Base-by-base conservation (phyloP, 1,140 invertebrate genomes). In the Orchesella cincta region DNA sequence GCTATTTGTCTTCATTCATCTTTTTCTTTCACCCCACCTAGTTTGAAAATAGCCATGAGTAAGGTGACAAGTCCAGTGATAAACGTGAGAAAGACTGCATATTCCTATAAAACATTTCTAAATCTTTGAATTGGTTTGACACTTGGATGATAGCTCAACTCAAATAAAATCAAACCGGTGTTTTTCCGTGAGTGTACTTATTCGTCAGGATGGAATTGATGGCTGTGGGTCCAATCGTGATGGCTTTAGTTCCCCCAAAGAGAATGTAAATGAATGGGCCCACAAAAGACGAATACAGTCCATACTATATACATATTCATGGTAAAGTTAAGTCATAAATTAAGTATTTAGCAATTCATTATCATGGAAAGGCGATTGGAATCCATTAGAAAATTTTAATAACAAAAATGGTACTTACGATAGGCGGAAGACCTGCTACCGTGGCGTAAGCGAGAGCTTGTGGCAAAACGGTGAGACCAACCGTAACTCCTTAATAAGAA, bases 231-330 rank as follows among this genome's bases (percentile, higher is more conserved):
- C 91, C 91, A 70, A 92, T 89, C 2, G 91, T 90, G 64, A 92
- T 89, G 83, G 76, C 67, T 52, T 77, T 80, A 26, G 76, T 80
- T 33, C 70, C 92, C n/a, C 93, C 93, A 80, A 94, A 88, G n/a
- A 94, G 85, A 23, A 90, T 89, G 84, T 94, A 94, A 0, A 94
- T 88, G 83, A 93, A 93, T 83, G 90, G 92, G 1, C 91, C 92
- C 89, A 95, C 92, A 86, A 96, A 96, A 0, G 93, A 92, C 0
- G 94, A 94, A 84, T 96, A 96, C 1, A 96, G 87, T 26, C 94
- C 94, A 86, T 92, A 92, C 89, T 90, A 84, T 36, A 86, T 86
- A 57, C 82, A 26, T 20, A 74, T 62, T n/a, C 54, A 28, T n/a
- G n/a, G n/a, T n/a, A n/a, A n/a, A n/a, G n/a, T n/a, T n/a, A n/a